Evolutionary conservation across 2,888 invertebrate species (phyloP).

Genomic region (Apotomis betuletana): DNA sequence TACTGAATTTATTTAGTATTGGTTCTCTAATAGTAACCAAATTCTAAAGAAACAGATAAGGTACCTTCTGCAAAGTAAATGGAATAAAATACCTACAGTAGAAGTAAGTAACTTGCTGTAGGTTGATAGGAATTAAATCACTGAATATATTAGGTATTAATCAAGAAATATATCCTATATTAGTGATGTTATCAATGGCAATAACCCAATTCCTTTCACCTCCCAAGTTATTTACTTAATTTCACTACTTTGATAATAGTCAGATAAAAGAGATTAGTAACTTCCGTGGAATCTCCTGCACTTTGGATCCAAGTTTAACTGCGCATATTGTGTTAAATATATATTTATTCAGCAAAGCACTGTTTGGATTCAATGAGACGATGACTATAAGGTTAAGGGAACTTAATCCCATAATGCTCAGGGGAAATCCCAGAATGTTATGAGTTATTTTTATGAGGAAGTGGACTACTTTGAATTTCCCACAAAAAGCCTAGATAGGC

Average conservation of each 20-base stretch:
- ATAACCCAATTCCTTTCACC: neutral
- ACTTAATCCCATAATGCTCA: neutral
- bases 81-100: too few species aligned
- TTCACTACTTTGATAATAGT: slow-evolving; percentile 30
- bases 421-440: slow-evolving; percentile 23
- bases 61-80: too few species aligned
- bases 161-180: neutral
- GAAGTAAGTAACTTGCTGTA: too few species aligned
- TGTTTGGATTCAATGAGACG: neutral
- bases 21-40: too few species aligned
- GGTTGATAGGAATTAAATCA: too few species aligned
- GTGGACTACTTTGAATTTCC: slow-evolving; percentile 53
- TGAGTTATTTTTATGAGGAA: slow-evolving; percentile 18
- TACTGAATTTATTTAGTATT: too few species aligned
- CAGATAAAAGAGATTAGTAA: slow-evolving; percentile 23
- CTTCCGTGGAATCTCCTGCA: slow-evolving; percentile 13
- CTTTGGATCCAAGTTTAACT: slow-evolving; percentile 14
- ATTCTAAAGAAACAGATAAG: too few species aligned
- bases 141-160: too few species aligned
- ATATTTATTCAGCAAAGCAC: neutral
- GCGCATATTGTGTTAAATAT: neutral
- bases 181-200: neutral
- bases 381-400: slow-evolving; percentile 4
- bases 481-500: slow-evolving; percentile 55
- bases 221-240: slow-evolving; percentile 20